Evolutionary conservation across 2,888 invertebrate species (phyloP), one percentile per base, ranked within the genome.

Genomic region (Xiphydria camelus): DNA sequence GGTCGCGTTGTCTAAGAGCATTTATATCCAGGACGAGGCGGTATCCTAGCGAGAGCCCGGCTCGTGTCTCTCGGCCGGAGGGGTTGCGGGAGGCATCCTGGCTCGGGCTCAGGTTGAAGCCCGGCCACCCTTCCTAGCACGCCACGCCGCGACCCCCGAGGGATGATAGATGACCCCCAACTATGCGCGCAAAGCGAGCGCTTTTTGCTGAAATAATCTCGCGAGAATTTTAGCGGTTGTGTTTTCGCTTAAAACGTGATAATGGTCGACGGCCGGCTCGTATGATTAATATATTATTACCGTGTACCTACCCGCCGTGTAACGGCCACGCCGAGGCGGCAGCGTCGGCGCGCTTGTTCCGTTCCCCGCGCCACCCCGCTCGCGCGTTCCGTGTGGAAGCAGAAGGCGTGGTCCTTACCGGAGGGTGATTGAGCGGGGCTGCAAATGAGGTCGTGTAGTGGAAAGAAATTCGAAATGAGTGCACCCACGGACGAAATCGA

Each of bases 121-220:
- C 31, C 20, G 41, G 45, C 45, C 51, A 39, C 32, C 35, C 41
- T 34, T 49, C 29, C 34, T 38, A 23, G 15, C 20, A 21, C 23
- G 41, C 38, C 21, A 38, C 34, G 23, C 41, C 37, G 42, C 4
- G 18, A 20, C 21, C 39, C 19, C 17, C n/a, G 41, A 43, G 18
- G 49, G 43, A 57, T 62, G 64, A 63, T 64, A 60, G 62, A 63
- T 64, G 64, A 63, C 49, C 41, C 20, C 19, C 38, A 60, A 57
- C 51, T 57, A 60, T 56, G 56, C 42, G 36, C 41, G 36, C 25
- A 45, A 49, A 52, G 49, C 53, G 54, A 48, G 56, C 54, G 47
- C 51, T 64, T 64, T 67, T 68, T 67, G 61, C 56, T 43, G 40
- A 61, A 64, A 68, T 67, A 64, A 65, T 66, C 64, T 64, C 55